These are phyloP conservation scores for Epinotia ramella DNA, from an alignment of 2,888 invertebrate species.

Conservation along the genomic window DNA sequence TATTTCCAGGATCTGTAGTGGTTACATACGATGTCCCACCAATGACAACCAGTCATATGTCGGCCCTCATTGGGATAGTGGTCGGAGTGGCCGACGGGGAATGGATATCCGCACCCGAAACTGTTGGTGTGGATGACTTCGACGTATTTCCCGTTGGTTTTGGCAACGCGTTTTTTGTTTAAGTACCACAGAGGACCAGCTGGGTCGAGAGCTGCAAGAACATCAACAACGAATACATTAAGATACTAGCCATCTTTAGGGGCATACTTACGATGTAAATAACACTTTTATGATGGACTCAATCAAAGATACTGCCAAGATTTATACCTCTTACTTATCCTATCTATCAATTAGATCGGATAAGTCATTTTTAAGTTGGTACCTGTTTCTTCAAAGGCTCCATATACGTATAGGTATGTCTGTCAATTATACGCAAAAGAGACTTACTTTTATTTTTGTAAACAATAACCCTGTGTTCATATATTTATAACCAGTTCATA, in stretches of 20 bases:
- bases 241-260: too few relatives aligned
- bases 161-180: neutral
- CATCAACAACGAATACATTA: neutral
- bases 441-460: too few relatives aligned
- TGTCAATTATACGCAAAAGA: too few relatives aligned
- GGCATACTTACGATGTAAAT: too few relatives aligned
- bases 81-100: neutral
- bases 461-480: too few relatives aligned
- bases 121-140: conserved; percentile 8
- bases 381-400: too few relatives aligned
- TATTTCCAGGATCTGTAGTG: neutral
- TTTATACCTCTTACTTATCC: neutral
- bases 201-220: conserved; percentile 4
- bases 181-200: conserved; percentile 1
- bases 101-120: neutral
- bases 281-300: neutral
- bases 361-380: too few relatives aligned
- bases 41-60: neutral
- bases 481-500: too few relatives aligned
- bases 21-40: neutral
- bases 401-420: too few relatives aligned
- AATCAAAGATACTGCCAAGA: neutral
- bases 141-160: neutral
- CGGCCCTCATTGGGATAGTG: neutral
- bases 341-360: too few relatives aligned